phyloP scores from a whole-genome alignment of 30 jellyfish, hydroid and myxozoan genomes.

The Cassiopea xamachana region DNA sequence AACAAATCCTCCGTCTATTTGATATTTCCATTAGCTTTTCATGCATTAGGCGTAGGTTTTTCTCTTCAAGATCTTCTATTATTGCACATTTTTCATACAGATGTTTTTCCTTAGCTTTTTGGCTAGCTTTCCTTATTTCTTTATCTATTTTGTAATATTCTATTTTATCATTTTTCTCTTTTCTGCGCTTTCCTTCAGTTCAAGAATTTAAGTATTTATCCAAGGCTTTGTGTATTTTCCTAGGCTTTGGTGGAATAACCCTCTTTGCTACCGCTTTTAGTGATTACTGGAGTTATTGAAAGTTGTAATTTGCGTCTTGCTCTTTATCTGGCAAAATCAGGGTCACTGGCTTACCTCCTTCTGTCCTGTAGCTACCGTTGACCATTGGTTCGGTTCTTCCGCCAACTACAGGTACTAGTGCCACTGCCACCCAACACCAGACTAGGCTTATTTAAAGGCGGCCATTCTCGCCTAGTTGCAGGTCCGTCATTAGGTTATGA shows the following conservation, averaged over 20 bases:
- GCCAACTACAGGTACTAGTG: slow-evolving; percentile 35
- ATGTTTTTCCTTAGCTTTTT: neutral
- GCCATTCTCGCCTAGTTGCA: too few relatives aligned
- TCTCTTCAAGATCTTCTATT: neutral
- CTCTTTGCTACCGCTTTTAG: too few relatives aligned
- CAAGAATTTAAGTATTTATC: slow-evolving; percentile 43
- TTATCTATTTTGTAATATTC: too few relatives aligned
- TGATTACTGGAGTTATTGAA: neutral
- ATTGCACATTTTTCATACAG: neutral
- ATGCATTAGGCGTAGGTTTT: neutral
- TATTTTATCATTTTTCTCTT: neutral
- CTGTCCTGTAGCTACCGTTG: slow-evolving; percentile 19
- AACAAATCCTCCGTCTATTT: neutral
- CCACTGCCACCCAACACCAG: slow-evolving; percentile 23
- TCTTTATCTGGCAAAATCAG: neutral
- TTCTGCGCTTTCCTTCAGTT: slow-evolving; percentile 11
- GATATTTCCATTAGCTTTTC: slow-evolving; percentile 3
- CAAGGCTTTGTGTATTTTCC: slow-evolving; percentile 6
- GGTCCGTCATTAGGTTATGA: too few relatives aligned
- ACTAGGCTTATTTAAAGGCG: slow-evolving; percentile 32
- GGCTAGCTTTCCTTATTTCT: neutral
- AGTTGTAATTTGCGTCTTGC: neutral
- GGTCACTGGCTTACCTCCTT: slow-evolving; percentile 3
- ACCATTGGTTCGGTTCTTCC: slow-evolving; percentile 24
- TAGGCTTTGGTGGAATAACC: too few relatives aligned